Evolutionary conservation across 2,888 invertebrate genomes (phyloP).

Genomic region (Micoletzkya japonica): DNA sequence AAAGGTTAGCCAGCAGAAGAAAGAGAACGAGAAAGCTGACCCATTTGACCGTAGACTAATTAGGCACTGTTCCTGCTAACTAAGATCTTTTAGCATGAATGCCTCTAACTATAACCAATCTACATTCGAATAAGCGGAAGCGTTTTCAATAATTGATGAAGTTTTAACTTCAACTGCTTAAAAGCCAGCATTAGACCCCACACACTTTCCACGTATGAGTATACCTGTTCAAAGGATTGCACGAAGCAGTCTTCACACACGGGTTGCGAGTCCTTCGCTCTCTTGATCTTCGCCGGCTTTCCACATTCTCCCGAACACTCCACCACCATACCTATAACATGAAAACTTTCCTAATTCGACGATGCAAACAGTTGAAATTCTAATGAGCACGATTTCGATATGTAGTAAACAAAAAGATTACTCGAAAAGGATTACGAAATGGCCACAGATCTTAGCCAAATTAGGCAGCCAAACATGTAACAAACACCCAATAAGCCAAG

Average conservation of each 20-base stretch:
- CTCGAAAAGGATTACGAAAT: too few species aligned
- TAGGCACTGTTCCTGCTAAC: too few species aligned
- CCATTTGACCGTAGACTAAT: too few species aligned
- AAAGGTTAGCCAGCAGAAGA: slow-evolving; percentile 25
- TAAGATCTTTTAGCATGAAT: too few species aligned
- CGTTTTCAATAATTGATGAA: too few species aligned
- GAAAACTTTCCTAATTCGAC: neutral
- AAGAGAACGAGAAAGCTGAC: slow-evolving; percentile 19
- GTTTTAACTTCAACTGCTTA: too few species aligned
- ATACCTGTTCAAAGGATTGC: slow-evolving; percentile 55
- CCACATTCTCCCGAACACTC: slow-evolving; percentile 18
- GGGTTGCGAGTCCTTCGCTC: slow-evolving; percentile 55
- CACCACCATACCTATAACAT: neutral
- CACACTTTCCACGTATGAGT: too few species aligned
- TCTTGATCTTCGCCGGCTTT: slow-evolving; percentile 44
- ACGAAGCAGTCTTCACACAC: slow-evolving; percentile 59
- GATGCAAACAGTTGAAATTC: neutral
- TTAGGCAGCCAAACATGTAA: neutral
- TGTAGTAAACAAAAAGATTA: neutral
- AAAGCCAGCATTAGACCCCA: too few species aligned
- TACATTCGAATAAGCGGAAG: too few species aligned
- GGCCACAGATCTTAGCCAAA: neutral
- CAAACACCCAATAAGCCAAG: neutral
- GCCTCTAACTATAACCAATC: too few species aligned
- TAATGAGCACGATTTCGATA: neutral